phyloP scores from a whole-genome alignment of 1,140 invertebrate genomes.

The Cherax destructor region DNA sequence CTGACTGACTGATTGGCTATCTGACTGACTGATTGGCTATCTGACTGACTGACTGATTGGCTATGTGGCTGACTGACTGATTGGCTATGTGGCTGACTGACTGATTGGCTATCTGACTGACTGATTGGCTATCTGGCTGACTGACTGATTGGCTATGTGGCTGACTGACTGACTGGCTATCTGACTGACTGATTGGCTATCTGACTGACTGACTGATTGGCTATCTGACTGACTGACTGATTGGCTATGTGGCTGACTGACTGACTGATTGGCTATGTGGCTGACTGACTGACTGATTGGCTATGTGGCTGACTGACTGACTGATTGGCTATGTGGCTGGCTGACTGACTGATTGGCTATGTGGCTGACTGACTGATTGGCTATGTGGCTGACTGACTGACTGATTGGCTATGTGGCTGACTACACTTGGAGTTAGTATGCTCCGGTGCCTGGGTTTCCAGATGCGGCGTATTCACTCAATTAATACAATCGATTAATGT shows the following conservation, averaged over 20 bases:
- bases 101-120: no score
- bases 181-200: not conserved
- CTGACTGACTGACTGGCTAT: not conserved
- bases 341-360: not conserved
- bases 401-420: no score
- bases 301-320: not conserved
- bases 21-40: no score
- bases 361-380: not conserved
- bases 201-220: not conserved
- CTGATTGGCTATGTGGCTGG: no score
- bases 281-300: not conserved
- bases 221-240: not conserved
- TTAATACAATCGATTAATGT: slow-evolving; percentile 69
- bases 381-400: not conserved
- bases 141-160: not conserved
- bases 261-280: no score
- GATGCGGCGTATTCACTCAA: slow-evolving; percentile 62
- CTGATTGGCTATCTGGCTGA: not conserved
- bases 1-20: no score
- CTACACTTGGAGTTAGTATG: not conserved
- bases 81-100: not conserved
- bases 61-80: not conserved
- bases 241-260: not conserved
- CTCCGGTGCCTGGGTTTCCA: slow-evolving; percentile 21
- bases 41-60: no score